Conservation (phyloP, 2,113 vertebrate genomes). For the Mellivora capensis region DNA sequence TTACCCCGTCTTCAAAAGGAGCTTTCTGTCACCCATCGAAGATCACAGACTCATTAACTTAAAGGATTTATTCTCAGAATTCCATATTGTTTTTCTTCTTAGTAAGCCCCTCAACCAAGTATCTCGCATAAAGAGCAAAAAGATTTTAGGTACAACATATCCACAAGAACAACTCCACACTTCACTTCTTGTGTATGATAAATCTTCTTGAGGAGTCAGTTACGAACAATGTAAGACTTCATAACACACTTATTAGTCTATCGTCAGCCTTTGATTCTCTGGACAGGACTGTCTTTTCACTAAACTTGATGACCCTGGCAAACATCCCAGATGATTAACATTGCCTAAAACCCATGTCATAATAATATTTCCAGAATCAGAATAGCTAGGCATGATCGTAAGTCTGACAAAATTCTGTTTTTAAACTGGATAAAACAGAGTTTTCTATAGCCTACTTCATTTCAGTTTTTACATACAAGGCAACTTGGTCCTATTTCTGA, state of each 20-base stretch:
- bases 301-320: constrained; percentile 20
- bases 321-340: constrained; percentile 23
- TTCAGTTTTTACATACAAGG: background rate
- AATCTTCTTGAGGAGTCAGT: background rate
- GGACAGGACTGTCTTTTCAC: background rate
- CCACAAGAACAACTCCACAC: background rate
- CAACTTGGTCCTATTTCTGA: background rate
- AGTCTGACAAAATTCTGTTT: background rate
- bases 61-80: constrained; percentile 6
- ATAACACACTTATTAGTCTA: background rate
- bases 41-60: background rate
- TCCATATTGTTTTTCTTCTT: background rate
- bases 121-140: background rate
- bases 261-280: constrained; percentile 11
- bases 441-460: background rate
- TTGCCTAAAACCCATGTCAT: background rate
- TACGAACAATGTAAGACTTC: background rate
- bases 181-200: background rate
- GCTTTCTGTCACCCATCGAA: background rate
- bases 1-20: background rate
- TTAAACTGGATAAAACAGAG: background rate
- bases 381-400: background rate
- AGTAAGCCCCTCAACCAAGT: background rate
- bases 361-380: background rate
- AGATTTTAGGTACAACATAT: background rate